Percentiles rank a stretch among this genome's conserved stretches.
Evolutionary conservation across 2,797 vertebrate species (phyloP).

Genomic region (Enteromius fasciolatus): DNA sequence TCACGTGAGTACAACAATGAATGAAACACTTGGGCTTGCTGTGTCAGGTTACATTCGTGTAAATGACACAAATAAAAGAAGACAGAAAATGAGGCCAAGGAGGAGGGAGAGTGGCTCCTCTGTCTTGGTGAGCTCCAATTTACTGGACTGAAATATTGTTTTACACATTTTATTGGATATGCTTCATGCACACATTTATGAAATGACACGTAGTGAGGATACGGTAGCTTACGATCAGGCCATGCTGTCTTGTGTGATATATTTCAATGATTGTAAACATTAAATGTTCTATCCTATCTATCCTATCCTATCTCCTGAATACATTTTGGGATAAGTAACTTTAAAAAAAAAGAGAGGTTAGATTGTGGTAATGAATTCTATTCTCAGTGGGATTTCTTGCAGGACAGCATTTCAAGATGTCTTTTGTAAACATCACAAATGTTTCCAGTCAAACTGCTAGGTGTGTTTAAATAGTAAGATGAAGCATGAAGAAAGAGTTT

Average conservation of each 20-base stretch:
- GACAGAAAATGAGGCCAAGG: conserved; percentile 7
- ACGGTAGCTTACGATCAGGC: neutral
- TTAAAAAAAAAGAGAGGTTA: neutral
- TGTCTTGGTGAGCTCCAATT: conserved; percentile 5
- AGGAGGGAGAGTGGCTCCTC: neutral
- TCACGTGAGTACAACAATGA: conserved; percentile 5
- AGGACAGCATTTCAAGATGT: conserved; percentile 9
- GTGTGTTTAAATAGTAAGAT: neutral
- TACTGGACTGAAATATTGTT: conserved; percentile 13
- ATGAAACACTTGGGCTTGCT: conserved; percentile 1
- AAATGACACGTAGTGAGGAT: neutral
- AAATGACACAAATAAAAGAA: conserved; percentile 16
- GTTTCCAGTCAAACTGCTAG: neutral
- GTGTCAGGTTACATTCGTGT: conserved; percentile 23
- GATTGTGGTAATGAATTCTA: neutral
- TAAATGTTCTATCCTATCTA: no score
- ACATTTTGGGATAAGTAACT: neutral
- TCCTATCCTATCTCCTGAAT: neutral
- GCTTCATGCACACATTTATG: neutral
- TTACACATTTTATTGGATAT: conserved; percentile 6
- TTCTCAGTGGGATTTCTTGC: neutral
- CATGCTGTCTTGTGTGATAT: neutral
- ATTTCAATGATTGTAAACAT: neutral
- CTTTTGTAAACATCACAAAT: conserved; percentile 18
- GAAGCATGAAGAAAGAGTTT: neutral